Evolutionary conservation across 2,113 vertebrate genomes (phyloP), one percentile per base, ranked within the genome.

Genomic region (Catharus minimus): DNA sequence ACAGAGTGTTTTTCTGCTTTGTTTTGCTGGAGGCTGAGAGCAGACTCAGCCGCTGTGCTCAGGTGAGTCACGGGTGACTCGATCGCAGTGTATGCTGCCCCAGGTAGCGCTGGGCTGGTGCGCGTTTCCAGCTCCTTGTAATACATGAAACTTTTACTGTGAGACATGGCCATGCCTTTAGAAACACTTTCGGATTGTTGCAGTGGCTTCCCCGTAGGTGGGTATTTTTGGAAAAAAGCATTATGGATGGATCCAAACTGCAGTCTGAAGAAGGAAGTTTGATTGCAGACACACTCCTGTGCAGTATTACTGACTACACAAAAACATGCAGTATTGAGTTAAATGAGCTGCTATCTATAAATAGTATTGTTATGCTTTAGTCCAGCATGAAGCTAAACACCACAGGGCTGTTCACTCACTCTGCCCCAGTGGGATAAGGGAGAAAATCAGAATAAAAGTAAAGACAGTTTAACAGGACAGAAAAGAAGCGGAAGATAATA

Each of bases 121-220:
- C 11, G 55, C 5, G 0, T 16, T 57, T 65, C 75, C 33, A 14
- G 39, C 32, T 53, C 44, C 5, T 12, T 50, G 73, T 27, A n/a
- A 30, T 15, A 3, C 0, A 9, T 3, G 1, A 1, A 49, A 26
- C 17, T 5, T 33, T 33, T 38, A 44, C 33, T 28, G 10, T 38
- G 24, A 38, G 4, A 39, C 6, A 0, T 5, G 43, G 26, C 28
- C 1, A 0, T 15, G 9, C 4, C 24, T 27, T 72, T 17, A 64
- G 36, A 64, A 75, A 57, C 27, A 24, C 21, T 67, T 72, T 15
- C 21, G 43, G 28, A 15, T 32, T 49, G 50, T 36, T 83, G 55
- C 64, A 49, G 32, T 9, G 52, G 50, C 24, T 84, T 32, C 30
- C 50, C 21, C 1, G 0, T 6, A 56, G 47, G 20, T 6, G 11